Base-by-base conservation (phyloP, 2,888 invertebrate genomes). In the Caenorhabditis sulstoni region DNA sequence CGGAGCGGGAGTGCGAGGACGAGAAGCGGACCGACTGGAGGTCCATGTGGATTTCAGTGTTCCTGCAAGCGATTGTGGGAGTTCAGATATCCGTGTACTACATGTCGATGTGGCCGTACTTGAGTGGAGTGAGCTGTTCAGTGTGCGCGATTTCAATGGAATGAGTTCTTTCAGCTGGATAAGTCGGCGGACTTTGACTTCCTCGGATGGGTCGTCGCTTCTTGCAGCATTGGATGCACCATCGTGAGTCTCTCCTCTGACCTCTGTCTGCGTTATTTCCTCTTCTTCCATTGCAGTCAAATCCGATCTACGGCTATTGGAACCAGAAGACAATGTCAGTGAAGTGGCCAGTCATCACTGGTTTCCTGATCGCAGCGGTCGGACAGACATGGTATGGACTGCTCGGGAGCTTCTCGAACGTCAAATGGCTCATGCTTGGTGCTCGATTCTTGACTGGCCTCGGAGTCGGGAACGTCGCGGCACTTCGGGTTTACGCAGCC, bases 31-130 rank as follows among this genome's bases (percentile, higher is more conserved):
- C 81, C 1, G 75, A 78, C 41, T 81, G 81, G 81, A 47, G 39
- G 44, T 81, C 81, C 5, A 71, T 81, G 71, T 81, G 81, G 81
- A 75, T 81, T 47, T 67, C 70, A 14, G 76, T 79, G 16, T 58
- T 79, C 16, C 57, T 81, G 11, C 79, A 79, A 35, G 73, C 79
- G 18, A 39, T 81, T 0, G 73, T 76, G 8, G 81, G 81, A 14
- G 49, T 81, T 45, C 81, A 81, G 37, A 76, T 81, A 16, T 83
- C 78, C n/a, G 81, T 83, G 1, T 83, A 80, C 41, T 81, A 79
- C 62, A 83, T 80, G 75, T 78, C 78, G 20, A 80, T 83, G 80
- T 83, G 83, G 83, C 83, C 83, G 1, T 83, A 78, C 66, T 79
- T 83, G 59, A 74, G 70, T 58, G 79, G 79, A 49, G 79, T 83